phyloP scores from a whole-genome alignment of 2,888 invertebrate species.

The Machimus atricapillus region DNA sequence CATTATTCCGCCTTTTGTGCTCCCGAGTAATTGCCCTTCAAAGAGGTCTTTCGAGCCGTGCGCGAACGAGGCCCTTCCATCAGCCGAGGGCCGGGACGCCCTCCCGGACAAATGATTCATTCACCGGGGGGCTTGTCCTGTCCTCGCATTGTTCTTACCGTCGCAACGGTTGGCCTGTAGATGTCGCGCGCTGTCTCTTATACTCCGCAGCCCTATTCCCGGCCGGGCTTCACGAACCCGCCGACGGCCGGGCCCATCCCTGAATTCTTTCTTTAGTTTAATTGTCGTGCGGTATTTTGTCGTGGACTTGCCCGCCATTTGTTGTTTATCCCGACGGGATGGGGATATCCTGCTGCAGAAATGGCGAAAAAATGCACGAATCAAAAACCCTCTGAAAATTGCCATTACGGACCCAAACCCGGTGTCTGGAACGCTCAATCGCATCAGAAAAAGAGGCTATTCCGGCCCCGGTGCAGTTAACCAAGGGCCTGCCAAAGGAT shows the following conservation, averaged over 20 bases:
- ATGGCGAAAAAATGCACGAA: background rate
- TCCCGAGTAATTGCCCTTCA: constrained; percentile 42
- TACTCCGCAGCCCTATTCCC: background rate
- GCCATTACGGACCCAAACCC: background rate
- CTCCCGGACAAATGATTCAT: background rate
- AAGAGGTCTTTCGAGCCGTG: constrained; percentile 1
- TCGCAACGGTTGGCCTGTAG: background rate
- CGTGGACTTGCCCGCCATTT: background rate
- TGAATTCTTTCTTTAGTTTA: background rate
- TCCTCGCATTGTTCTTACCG: background rate
- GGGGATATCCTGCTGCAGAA: background rate
- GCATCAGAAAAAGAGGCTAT: background rate
- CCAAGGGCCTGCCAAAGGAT: constrained; percentile 10
- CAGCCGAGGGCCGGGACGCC: background rate
- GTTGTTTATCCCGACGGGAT: background rate
- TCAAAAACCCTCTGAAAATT: background rate
- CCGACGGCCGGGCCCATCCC: background rate
- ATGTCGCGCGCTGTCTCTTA: background rate
- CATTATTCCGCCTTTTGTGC: constrained; percentile 46
- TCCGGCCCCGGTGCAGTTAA: constrained; percentile 7
- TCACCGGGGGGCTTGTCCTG: background rate
- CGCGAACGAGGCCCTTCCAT: background rate
- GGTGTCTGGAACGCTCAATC: background rate
- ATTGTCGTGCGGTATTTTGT: constrained; percentile 3
- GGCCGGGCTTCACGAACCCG: background rate